A percentile compares a stretch with the other conserved stretches of the same genome.
Evolutionary conservation across 2,113 vertebrate species (phyloP).

Genomic region (Scalopus aquaticus): DNA sequence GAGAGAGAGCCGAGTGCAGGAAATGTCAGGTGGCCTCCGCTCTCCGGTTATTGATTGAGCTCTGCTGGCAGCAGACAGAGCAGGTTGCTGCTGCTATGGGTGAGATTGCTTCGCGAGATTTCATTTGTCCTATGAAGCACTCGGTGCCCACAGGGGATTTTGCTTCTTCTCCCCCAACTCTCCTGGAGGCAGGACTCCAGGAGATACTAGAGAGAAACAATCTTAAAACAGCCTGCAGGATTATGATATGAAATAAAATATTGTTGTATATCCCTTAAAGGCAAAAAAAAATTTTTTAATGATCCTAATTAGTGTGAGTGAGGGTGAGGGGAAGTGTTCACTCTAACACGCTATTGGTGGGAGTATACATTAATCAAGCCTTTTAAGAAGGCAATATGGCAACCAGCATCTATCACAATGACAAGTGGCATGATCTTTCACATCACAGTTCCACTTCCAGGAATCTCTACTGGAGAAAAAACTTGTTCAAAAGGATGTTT

Average conservation of each 20-base stretch:
- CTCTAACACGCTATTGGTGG: not conserved
- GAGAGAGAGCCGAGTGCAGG: fast-evolving
- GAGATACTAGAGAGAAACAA: not conserved
- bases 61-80: not conserved
- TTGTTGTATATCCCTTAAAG: not conserved
- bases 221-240: not conserved
- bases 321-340: not conserved
- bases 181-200: not conserved
- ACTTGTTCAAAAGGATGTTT: not conserved
- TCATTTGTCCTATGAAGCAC: not conserved
- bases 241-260: not conserved
- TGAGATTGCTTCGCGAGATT: not conserved
- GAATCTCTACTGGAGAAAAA: not conserved
- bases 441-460: not conserved
- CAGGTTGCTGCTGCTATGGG: not conserved
- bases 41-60: not conserved
- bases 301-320: not conserved
- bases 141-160: not conserved
- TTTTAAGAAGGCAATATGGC: constrained; percentile 46
- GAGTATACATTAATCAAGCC: not conserved
- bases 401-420: constrained; percentile 30
- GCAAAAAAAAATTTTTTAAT: not conserved
- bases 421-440: not conserved
- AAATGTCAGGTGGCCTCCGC: not conserved
- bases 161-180: not conserved